Conservation (phyloP, 2,113 vertebrate genomes). For the Anolis carolinensis region DNA sequence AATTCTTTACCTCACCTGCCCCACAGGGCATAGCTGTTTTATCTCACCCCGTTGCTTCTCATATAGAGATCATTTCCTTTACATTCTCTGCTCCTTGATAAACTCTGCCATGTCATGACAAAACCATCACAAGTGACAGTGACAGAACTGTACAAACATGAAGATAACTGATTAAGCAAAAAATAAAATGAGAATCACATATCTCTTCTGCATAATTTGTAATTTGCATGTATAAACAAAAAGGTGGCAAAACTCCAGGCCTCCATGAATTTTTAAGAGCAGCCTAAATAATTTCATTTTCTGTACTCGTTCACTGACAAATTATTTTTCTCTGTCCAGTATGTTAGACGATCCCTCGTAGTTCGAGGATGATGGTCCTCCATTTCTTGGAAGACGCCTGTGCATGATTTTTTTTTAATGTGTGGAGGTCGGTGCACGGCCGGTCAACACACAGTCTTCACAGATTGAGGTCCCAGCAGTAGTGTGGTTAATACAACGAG, state of each 20-base stretch:
- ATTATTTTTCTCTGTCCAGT: background rate
- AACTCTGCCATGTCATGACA: conserved; percentile 32
- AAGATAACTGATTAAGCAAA: conserved; percentile 70
- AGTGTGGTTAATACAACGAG: too few relatives aligned
- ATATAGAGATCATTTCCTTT: conserved; percentile 41
- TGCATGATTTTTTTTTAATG: too few relatives aligned
- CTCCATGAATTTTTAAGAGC: conserved; percentile 45
- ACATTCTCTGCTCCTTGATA: conserved; percentile 36
- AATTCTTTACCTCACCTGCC: background rate
- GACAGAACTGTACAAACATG: conserved; percentile 64
- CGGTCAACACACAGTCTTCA: too few relatives aligned
- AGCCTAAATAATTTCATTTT: conserved; percentile 55
- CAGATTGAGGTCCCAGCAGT: too few relatives aligned
- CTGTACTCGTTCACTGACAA: conserved; percentile 1
- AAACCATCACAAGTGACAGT: conserved; percentile 59
- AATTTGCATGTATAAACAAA: conserved; percentile 67
- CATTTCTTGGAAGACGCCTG: too few relatives aligned
- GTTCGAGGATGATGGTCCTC: too few relatives aligned
- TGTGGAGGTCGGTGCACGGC: too few relatives aligned
- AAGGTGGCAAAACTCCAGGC: conserved; percentile 63
- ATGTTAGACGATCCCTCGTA: too few relatives aligned
- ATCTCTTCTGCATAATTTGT: conserved; percentile 67
- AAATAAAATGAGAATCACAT: conserved; percentile 69
- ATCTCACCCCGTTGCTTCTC: conserved; percentile 33
- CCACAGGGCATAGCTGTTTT: background rate